Base-by-base conservation (phyloP, 2,113 vertebrate genomes). In the Oryzias curvinotus region DNA sequence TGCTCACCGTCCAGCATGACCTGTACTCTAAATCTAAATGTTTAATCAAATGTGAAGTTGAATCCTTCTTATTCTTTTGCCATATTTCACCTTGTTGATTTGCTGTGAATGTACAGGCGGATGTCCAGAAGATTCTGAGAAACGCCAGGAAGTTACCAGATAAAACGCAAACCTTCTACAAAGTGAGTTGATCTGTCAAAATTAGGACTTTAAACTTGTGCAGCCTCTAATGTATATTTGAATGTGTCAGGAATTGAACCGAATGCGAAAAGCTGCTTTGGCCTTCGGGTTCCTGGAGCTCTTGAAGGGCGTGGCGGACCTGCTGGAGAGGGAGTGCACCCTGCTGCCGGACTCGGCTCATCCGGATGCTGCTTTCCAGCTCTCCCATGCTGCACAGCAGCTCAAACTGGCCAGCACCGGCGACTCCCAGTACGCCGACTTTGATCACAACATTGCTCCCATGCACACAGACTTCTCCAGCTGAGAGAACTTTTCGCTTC, bases 131-230 rank as follows among this genome's bases (percentile, higher is more conserved):
- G 90, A 99, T 99, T 84, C 90, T 99, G 81, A 94, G 97, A 85
- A 99, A 99, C 65, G 97, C 97, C 71, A 92, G 97, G 60, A 99
- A 99, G 80, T 89, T 99, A 49, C 97, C 97, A n/a, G 97, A 98
- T 85, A 99, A 99, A 91, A 99, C 96, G 28, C 97, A 98, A 56
- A 99, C 97, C 14, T 99, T 99, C 81, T 99, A 99, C 57, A 99
- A 99, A 93, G 97, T 98, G 80, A 90, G 88, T 82, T 46, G 19
- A 1, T 1, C 21, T 58, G 7, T 23, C 45, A 5, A 17, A 26
- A 10, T 48, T 53, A 14, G 0, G 1, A 25, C 4, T 48, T 3
- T 19, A 30, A 36, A 3, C 1, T 44, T 17, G 16, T 45, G 19
- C 51, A 4, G 19, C 7, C 30, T 4, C 16, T 17, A 16, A 36